These are phyloP conservation scores for Mionectes olivaceus DNA, from an alignment of 2,797 vertebrate genomes.

Conservation along the genomic window DNA sequence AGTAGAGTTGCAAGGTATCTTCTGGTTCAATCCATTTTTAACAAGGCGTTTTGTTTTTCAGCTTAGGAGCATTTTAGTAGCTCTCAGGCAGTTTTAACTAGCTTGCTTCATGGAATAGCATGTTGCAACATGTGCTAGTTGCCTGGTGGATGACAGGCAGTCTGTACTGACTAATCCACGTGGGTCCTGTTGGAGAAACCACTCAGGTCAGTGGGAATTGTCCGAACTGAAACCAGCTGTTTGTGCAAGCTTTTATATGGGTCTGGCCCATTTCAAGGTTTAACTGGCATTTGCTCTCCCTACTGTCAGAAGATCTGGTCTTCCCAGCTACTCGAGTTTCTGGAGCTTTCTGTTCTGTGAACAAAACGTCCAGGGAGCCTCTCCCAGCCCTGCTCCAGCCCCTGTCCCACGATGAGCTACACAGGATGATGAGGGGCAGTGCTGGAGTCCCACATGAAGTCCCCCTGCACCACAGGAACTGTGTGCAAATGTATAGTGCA, in stretches of 20 bases:
- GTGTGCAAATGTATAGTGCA: neutral
- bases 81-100: constrained; percentile 38
- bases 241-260: neutral
- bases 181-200: neutral
- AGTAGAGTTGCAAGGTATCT: neutral
- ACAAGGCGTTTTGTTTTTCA: neutral
- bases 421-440: neutral
- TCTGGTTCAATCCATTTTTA: neutral
- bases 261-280: neutral
- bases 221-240: neutral
- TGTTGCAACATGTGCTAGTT: neutral
- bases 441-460: neutral
- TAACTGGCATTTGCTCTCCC: neutral
- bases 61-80: constrained; percentile 10
- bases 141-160: neutral
- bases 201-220: neutral
- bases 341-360: neutral
- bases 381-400: neutral
- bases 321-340: neutral
- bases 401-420: accelerated
- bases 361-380: neutral
- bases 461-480: neutral
- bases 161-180: neutral
- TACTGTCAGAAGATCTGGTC: neutral
- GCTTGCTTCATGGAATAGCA: neutral